Percentiles rank a stretch among this genome's conserved stretches.
Evolutionary conservation across 2,888 invertebrate genomes (phyloP).

Genomic region (Sicus ferrugineus): DNA sequence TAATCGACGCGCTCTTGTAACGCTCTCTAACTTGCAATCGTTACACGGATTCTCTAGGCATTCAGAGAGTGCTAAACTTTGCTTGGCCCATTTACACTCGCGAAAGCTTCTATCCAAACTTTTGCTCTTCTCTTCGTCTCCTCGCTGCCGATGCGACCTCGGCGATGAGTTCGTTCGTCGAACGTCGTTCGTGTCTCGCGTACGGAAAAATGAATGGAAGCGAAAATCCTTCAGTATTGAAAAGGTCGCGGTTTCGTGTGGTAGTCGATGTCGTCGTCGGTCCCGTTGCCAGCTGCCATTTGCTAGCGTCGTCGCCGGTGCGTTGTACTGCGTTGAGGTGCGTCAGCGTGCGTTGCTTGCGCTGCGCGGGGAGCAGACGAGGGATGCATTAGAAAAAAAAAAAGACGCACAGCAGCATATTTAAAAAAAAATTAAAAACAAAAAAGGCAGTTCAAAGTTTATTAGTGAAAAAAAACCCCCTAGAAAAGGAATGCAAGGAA

Average conservation of each 20-base stretch:
- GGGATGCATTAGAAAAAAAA: not conserved
- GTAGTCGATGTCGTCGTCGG: slow-evolving; percentile 52
- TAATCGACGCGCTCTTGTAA: too few relatives aligned
- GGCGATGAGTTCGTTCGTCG: not conserved
- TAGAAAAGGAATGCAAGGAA: slow-evolving; percentile 34
- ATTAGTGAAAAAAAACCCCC: slow-evolving; percentile 12
- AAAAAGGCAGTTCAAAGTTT: slow-evolving; percentile 32
- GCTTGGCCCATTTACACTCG: too few relatives aligned
- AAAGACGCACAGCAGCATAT: slow-evolving; percentile 1
- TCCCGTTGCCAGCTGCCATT: slow-evolving; percentile 33
- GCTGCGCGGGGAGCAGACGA: not conserved
- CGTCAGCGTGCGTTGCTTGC: slow-evolving; percentile 2
- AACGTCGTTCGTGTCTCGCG: not conserved
- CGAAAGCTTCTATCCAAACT: not conserved
- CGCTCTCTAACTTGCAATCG: too few relatives aligned
- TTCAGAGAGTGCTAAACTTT: too few relatives aligned
- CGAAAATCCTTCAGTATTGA: slow-evolving; percentile 60
- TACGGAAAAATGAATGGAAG: not conserved
- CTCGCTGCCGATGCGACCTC: too few relatives aligned
- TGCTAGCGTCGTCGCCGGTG: not conserved
- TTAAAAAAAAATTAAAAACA: slow-evolving; percentile 8
- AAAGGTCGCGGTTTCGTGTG: slow-evolving; percentile 64
- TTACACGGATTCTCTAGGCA: too few relatives aligned
- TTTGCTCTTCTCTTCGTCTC: too few relatives aligned
- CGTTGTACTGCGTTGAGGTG: slow-evolving; percentile 13